These are phyloP conservation scores for Strix uralensis DNA, from an alignment of 2,113 vertebrate genomes.

Conservation along the genomic window DNA sequence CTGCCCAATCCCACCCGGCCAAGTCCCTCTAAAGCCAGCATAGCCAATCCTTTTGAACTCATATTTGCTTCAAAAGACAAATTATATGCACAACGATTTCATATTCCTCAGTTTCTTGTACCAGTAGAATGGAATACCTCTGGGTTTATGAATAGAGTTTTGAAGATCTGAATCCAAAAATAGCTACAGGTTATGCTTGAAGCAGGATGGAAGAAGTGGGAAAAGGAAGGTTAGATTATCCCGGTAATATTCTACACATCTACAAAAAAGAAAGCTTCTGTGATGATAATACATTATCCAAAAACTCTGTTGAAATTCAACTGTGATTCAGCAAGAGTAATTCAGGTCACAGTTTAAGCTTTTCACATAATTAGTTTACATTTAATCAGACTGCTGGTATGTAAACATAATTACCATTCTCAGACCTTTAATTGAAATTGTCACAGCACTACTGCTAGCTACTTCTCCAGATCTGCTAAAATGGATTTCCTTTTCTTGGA, in stretches of 20 bases:
- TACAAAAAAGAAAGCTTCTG: not conserved
- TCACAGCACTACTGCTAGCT: not conserved
- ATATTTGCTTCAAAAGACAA: not conserved
- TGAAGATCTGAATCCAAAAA: not conserved
- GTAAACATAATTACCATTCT: constrained; percentile 62
- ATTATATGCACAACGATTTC: not conserved
- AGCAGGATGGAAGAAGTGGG: not conserved
- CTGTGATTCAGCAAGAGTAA: constrained; percentile 1
- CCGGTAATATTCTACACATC: not conserved
- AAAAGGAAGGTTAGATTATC: not conserved
- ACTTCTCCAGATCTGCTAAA: not conserved
- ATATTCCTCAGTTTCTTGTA: not conserved
- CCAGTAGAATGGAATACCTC: not conserved
- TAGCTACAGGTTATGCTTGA: not conserved
- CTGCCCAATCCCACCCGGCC: not conserved
- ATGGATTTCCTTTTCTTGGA: not conserved
- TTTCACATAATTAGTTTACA: constrained; percentile 59
- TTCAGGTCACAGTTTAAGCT: constrained; percentile 59
- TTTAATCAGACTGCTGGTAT: constrained; percentile 54
- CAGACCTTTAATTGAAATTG: constrained; percentile 64
- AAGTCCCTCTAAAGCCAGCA: not conserved
- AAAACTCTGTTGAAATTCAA: constrained; percentile 9
- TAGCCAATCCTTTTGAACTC: not conserved
- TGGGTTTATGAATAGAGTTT: not conserved
- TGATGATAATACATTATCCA: not conserved